phyloP scores from a whole-genome alignment of 2,797 vertebrate species.

The Epinephelus malabaricus region DNA sequence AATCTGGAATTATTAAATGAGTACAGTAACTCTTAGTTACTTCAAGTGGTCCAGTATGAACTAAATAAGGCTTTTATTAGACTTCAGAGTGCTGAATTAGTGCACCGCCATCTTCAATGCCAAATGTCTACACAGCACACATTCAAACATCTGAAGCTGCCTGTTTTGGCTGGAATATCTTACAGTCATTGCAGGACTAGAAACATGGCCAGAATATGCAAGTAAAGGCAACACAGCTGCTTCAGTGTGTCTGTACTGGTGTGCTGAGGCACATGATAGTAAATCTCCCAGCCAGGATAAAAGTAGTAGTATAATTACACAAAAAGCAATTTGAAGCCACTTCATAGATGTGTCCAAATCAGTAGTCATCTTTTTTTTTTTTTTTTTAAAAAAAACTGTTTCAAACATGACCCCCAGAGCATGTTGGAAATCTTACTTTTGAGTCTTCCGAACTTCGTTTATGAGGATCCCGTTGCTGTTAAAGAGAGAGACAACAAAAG shows the following conservation, averaged over 20 bases:
- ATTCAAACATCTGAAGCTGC: constrained; percentile 8
- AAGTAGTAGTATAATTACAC: neutral
- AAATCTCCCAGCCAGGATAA: neutral
- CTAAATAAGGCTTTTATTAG: neutral
- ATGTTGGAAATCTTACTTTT: constrained; percentile 82
- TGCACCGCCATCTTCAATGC: neutral
- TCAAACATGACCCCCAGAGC: neutral
- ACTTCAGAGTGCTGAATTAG: neutral
- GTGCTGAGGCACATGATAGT: neutral
- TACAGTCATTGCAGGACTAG: constrained; percentile 7
- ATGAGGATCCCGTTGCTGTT: constrained; percentile 87
- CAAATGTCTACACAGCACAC: constrained; percentile 23
- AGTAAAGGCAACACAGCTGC: constrained; percentile 44
- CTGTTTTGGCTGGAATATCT: constrained; percentile 33
- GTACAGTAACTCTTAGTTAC: neutral
- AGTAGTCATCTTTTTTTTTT: constrained; percentile 3
- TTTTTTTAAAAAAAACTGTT: neutral
- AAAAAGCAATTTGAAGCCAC: neutral
- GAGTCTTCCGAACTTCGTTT: constrained; percentile 86
- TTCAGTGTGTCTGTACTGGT: neutral
- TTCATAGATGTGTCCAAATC: neutral
- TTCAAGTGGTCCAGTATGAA: constrained; percentile 3
- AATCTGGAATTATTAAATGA: neutral
- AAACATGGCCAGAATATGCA: constrained; percentile 20
- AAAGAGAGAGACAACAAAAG: constrained; percentile 46